phyloP scores from a whole-genome alignment of 2,113 vertebrate genomes.

The Erpornis zantholeuca region DNA sequence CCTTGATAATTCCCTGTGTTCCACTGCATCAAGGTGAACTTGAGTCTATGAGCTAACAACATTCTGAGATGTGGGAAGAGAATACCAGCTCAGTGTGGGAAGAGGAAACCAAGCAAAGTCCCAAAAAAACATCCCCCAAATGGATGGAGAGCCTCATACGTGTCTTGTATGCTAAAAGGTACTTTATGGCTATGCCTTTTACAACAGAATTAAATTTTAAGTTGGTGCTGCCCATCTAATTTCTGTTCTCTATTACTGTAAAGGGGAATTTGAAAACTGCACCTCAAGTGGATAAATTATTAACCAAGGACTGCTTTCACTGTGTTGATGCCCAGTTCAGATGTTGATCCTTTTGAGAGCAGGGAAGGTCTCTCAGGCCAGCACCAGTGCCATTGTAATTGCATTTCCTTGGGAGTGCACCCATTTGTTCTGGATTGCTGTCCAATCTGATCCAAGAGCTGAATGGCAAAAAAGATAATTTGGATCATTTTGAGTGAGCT shows the following conservation, averaged over 20 bases:
- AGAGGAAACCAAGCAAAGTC: neutral
- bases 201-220: neutral
- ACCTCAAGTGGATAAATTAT: neutral
- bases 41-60: neutral
- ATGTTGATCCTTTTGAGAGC: neutral
- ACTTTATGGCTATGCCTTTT: neutral
- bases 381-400: neutral
- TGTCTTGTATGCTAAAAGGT: neutral
- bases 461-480: neutral
- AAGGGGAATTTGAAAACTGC: neutral
- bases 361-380: neutral
- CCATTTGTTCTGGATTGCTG: neutral
- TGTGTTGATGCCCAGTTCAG: neutral
- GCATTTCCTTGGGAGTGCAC: neutral
- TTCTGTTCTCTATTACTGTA: neutral
- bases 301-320: neutral
- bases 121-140: neutral
- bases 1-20: neutral
- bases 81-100: neutral
- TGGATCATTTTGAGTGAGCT: neutral
- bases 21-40: neutral
- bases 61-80: neutral
- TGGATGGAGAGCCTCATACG: fast-evolving
- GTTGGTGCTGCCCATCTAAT: neutral
- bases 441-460: neutral